phyloP scores from a whole-genome alignment of 2,797 vertebrate genomes.

The Rousettus madagascariensis region DNA sequence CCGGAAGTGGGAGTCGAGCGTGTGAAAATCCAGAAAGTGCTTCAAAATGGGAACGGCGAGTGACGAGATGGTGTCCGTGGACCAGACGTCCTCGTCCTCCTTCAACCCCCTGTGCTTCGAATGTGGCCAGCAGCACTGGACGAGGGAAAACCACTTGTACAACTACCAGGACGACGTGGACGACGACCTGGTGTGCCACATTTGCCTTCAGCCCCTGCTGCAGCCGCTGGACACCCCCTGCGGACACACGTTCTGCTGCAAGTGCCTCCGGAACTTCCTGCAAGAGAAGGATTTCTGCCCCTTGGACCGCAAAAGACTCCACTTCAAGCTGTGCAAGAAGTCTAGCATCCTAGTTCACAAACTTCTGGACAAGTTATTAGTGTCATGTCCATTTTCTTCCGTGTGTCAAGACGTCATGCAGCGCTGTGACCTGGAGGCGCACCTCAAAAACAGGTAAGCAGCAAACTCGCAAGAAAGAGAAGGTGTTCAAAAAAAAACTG shows the following conservation, averaged over 20 bases:
- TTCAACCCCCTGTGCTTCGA: slow-evolving; percentile 94
- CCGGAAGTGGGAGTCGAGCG: not conserved
- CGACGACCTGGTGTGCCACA: slow-evolving; percentile 98
- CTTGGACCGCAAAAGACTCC: slow-evolving; percentile 94
- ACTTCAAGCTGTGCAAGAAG: slow-evolving; percentile 95
- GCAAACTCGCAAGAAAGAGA: not conserved
- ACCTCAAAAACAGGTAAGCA: slow-evolving; percentile 97
- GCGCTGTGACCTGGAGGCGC: slow-evolving; percentile 96
- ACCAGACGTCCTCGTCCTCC: slow-evolving; percentile 87
- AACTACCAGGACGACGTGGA: slow-evolving; percentile 98
- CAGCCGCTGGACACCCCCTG: slow-evolving; percentile 97
- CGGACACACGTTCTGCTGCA: slow-evolving; percentile 98
- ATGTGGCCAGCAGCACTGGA: slow-evolving; percentile 97
- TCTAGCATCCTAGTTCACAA: slow-evolving; percentile 99
- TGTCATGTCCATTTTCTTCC: slow-evolving; percentile 92
- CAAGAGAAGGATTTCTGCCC: slow-evolving; percentile 98
- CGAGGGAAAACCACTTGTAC: slow-evolving; percentile 96
- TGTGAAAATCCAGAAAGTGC: slow-evolving; percentile 58
- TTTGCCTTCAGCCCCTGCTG: slow-evolving; percentile 98
- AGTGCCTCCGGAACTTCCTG: slow-evolving; percentile 97
- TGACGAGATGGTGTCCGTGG: slow-evolving; percentile 89
- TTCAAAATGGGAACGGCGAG: slow-evolving; percentile 92
- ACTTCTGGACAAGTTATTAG: slow-evolving; percentile 95
- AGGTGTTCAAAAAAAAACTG: not conserved
- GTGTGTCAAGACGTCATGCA: slow-evolving; percentile 96